phyloP scores from a whole-genome alignment of 2,113 vertebrate species.

The Morone chrysops region DNA sequence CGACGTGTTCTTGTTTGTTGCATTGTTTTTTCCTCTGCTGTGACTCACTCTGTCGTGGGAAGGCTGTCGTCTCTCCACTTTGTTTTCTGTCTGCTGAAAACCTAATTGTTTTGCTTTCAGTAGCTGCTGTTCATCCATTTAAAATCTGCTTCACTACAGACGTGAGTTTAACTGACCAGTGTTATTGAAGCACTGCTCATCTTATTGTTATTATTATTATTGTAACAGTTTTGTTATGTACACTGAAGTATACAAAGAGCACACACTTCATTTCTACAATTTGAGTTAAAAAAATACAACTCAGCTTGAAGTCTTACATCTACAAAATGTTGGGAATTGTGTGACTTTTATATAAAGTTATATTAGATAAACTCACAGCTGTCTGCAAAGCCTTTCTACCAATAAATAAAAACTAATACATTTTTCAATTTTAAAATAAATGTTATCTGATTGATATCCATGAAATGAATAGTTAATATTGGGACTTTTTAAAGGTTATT shows the following conservation, averaged over 20 bases:
- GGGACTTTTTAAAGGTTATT: slow-evolving; percentile 12
- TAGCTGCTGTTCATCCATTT: slow-evolving; percentile 37
- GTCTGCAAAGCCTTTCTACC: not conserved
- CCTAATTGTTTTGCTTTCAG: slow-evolving; percentile 23
- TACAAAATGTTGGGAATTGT: not conserved
- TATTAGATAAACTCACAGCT: not conserved
- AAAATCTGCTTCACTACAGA: slow-evolving; percentile 4
- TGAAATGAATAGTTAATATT: slow-evolving; percentile 30
- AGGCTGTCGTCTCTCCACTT: slow-evolving; percentile 53
- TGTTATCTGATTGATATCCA: slow-evolving; percentile 13
- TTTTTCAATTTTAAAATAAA: not conserved
- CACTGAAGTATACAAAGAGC: not conserved
- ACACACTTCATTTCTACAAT: not conserved
- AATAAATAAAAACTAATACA: not conserved
- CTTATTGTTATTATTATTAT: too few species aligned
- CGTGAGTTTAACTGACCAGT: slow-evolving; percentile 14
- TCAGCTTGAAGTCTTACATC: not conserved
- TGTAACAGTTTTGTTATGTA: slow-evolving; percentile 27
- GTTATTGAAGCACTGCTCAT: slow-evolving; percentile 20
- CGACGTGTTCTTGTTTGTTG: slow-evolving; percentile 60
- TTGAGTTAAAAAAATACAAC: not conserved
- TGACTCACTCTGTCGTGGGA: slow-evolving; percentile 76
- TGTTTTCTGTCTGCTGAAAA: slow-evolving; percentile 47
- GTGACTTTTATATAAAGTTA: not conserved
- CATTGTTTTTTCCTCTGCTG: slow-evolving; percentile 27